Percentiles rank a stretch among this genome's conserved stretches.
These are phyloP conservation scores for Puntigrus tetrazona DNA, from an alignment of 2,113 vertebrate species.

Conservation along the genomic window DNA sequence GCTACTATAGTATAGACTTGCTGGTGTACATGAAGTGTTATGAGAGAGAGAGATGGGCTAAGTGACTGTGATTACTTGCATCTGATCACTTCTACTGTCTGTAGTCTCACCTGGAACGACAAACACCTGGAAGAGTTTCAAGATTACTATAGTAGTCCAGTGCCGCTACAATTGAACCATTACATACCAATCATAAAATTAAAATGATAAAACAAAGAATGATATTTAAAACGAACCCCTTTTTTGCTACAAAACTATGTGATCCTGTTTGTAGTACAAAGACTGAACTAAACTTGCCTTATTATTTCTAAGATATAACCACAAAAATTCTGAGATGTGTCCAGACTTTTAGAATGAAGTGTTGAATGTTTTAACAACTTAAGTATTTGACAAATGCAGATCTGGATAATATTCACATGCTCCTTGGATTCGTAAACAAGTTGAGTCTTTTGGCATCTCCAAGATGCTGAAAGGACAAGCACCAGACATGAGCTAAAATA, in stretches of 20 bases:
- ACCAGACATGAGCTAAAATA: slow-evolving; percentile 74
- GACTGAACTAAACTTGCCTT: neutral
- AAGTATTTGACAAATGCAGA: slow-evolving; percentile 54
- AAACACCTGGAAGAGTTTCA: neutral
- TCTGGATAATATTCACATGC: slow-evolving; percentile 58
- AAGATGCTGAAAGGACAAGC: slow-evolving; percentile 61
- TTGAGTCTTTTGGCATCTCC: slow-evolving; percentile 66
- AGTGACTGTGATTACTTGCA: no score
- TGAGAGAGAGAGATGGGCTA: no score
- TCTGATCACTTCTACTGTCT: neutral
- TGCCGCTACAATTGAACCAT: slow-evolving; percentile 2
- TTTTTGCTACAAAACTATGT: neutral
- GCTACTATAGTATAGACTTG: no score
- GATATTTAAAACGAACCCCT: neutral
- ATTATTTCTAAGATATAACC: slow-evolving; percentile 11
- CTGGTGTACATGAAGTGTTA: no score
- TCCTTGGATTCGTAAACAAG: slow-evolving; percentile 56
- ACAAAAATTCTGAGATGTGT: slow-evolving; percentile 30
- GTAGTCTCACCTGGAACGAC: neutral
- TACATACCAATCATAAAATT: no score
- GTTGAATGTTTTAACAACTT: slow-evolving; percentile 47
- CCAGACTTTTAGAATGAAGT: slow-evolving; percentile 41
- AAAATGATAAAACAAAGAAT: neutral
- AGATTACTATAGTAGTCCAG: neutral
- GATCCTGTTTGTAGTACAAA: neutral